Evolutionary conservation across 1,140 invertebrate genomes (phyloP).

Genomic region (Diplogasteroides magnus): DNA sequence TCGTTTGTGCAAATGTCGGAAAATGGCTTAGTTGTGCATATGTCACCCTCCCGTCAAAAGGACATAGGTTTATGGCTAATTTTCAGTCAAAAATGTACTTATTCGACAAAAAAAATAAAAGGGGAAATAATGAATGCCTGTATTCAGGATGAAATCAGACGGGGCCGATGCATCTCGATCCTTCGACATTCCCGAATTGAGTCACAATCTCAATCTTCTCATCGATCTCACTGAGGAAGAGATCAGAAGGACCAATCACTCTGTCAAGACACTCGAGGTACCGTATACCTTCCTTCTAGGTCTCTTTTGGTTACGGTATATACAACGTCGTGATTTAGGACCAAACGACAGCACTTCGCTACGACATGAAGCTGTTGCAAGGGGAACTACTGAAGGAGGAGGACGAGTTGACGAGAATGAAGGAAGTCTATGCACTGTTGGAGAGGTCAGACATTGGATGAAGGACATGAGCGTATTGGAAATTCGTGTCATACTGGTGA

Average conservation of each 20-base stretch:
- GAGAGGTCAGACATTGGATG: conserved; percentile 65
- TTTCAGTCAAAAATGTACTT: no score
- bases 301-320: no score
- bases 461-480: no score
- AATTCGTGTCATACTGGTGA: no score
- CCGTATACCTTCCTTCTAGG: neutral
- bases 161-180: conserved; percentile 40
- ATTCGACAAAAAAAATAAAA: no score
- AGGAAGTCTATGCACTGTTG: conserved; percentile 64
- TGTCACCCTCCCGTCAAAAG: no score
- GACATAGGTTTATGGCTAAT: no score
- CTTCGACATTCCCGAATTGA: conserved; percentile 76
- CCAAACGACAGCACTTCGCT: conserved; percentile 70
- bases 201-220: conserved; percentile 79
- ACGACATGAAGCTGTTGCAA: conserved; percentile 71
- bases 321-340: conserved; percentile 63
- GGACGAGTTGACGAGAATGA: conserved; percentile 58
- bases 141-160: no score
- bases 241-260: conserved; percentile 80
- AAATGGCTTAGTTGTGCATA: no score
- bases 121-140: no score
- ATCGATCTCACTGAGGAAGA: conserved; percentile 83
- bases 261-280: conserved; percentile 65
- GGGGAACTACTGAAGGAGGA: conserved; percentile 71
- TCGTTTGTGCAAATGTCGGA: no score